Percentiles rank a stretch among this genome's conserved stretches.
These are phyloP conservation scores for Tipula helvola DNA, from an alignment of 2,888 invertebrate species.

Conservation along the genomic window DNA sequence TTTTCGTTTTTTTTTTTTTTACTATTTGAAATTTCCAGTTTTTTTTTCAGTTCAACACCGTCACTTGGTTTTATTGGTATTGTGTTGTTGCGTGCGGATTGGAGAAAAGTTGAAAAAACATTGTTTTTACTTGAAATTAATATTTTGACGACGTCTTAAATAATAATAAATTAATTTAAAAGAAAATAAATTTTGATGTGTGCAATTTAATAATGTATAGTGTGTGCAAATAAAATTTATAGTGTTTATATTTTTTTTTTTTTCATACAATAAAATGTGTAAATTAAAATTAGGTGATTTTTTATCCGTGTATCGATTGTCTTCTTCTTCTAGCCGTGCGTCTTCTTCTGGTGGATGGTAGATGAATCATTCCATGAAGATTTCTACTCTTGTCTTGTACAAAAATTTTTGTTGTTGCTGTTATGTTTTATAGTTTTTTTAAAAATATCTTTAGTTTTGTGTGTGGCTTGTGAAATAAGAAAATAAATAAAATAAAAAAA, in stretches of 20 bases:
- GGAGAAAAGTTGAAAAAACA: background rate
- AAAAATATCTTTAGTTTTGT: background rate
- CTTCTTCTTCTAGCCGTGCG: background rate
- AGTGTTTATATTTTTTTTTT: background rate
- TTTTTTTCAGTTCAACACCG: background rate
- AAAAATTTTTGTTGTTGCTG: background rate
- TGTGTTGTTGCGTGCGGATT: background rate
- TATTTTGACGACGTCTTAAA: background rate
- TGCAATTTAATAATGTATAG: background rate
- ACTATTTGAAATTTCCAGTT: background rate
- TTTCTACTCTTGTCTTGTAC: background rate
- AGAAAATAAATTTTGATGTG: background rate
- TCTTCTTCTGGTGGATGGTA: slow-evolving; percentile 4
- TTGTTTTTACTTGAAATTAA: background rate
- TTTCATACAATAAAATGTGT: background rate
- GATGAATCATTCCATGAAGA: slow-evolving; percentile 6
- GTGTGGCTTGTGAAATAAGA: background rate
- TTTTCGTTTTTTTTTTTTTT: background rate
- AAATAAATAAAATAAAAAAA: background rate
- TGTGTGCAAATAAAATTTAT: background rate
- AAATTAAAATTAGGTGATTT: background rate
- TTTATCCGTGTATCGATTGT: background rate
- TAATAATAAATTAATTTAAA: background rate
- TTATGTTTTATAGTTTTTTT: background rate
- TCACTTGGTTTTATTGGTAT: background rate